Base-by-base conservation (phyloP, 1,140 invertebrate species). In the Drosophila rhopaloa region DNA sequence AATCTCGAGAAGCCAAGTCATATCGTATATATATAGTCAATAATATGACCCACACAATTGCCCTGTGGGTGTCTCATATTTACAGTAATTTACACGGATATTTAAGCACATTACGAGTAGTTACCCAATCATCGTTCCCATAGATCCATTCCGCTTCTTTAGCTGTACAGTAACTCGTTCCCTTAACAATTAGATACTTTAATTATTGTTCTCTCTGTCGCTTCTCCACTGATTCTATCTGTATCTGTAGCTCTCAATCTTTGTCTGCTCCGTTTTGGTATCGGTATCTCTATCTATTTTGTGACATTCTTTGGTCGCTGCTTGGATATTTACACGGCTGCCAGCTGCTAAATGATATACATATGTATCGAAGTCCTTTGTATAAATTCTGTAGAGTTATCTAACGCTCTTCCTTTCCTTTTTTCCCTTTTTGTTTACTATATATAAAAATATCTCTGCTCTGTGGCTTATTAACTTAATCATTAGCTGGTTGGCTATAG, bases 351-450 rank as follows among this genome's bases (percentile, higher is more conserved):
- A 81, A 71, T 89, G 84, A 88, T 88, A 82, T 86, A 86, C 83
- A 85, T 86, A 88, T 88, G 79, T 86, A 84, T 88, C 76, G 76
- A 84, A 88, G 84, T 88, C 83, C 83, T 89, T 88, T 81, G 83
- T 89, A 84, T 88, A 88, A 88, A 88, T 88, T 88, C 84, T 84
- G 73, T 90, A 90, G 85, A 86, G 82, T 86, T 86, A 82, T 84
- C 77, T 83, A 84, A 65, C 70, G 70, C 51, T 10, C 48, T 14
- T 14, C 11, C 16, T 14, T 48, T 62, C 59, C 29, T 44, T 16
- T 14, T 47, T 24, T 41, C n/a, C 35, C 37, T 37, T 0, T 3
- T 14, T 24, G 16, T 16, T 53, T 1, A 24, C 24, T 24, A 32
- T 55, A 53, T 90, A 82, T 77, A 83, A 83, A 90, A 86, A 90